A percentile compares a stretch with the other conserved stretches of the same genome.
Evolutionary conservation across 1,140 invertebrate species (phyloP).

Genomic region (Panulirus ornatus): DNA sequence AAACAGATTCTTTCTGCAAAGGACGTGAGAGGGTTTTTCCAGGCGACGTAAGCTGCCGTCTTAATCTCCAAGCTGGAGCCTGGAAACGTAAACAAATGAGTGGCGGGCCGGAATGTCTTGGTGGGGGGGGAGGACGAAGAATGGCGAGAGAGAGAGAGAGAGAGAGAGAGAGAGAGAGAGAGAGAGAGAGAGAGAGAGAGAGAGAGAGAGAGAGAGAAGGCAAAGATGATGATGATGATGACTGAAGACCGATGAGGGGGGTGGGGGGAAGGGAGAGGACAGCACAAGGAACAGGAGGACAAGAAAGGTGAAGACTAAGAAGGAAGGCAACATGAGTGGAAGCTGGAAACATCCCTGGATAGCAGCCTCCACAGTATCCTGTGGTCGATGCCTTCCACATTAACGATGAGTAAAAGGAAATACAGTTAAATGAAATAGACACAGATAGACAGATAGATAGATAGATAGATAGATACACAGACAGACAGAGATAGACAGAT

Average conservation of each 20-base stretch:
- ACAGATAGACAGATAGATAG: too few relatives aligned
- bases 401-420: too few relatives aligned
- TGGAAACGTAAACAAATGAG: too few relatives aligned
- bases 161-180: conserved; percentile 41
- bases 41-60: too few relatives aligned
- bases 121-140: neutral
- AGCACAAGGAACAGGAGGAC: neutral
- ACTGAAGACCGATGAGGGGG: neutral
- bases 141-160: conserved; percentile 36
- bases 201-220: conserved; percentile 1
- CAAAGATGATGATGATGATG: neutral
- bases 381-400: neutral
- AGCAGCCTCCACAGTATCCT: neutral
- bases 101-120: too few relatives aligned
- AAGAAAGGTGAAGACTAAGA: conserved; percentile 8
- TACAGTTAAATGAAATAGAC: too few relatives aligned
- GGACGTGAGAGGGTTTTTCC: too few relatives aligned
- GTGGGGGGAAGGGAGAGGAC: neutral
- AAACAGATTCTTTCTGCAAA: too few relatives aligned
- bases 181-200: conserved; percentile 43
- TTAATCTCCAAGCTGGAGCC: too few relatives aligned
- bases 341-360: neutral
- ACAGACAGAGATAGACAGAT: too few relatives aligned
- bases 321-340: neutral
- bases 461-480: too few relatives aligned